phyloP scores from a whole-genome alignment of 2,797 vertebrate genomes.

The Channa striata region DNA sequence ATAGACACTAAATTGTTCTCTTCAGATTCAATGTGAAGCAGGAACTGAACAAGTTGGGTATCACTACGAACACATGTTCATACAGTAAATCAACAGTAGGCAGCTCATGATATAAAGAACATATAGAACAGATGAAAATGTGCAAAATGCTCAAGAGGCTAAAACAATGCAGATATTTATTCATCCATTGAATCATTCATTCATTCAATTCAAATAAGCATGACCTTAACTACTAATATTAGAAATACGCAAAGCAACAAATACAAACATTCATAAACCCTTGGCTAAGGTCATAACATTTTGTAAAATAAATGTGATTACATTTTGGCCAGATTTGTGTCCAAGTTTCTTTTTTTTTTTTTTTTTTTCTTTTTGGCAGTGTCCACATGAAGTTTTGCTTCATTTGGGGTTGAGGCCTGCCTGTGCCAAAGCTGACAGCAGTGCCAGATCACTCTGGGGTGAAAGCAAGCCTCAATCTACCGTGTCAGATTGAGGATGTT shows the following conservation, averaged over 20 bases:
- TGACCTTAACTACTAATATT: background rate
- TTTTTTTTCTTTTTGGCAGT: constrained; percentile 29
- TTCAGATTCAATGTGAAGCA: background rate
- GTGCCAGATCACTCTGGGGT: constrained; percentile 40
- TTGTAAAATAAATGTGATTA: constrained; percentile 46
- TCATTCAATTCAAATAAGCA: background rate
- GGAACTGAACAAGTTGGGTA: background rate
- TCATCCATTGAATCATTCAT: background rate
- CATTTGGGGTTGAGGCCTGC: constrained; percentile 56
- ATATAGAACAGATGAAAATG: too few species aligned
- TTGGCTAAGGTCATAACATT: constrained; percentile 38
- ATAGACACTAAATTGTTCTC: background rate
- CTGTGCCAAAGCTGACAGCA: constrained; percentile 42
- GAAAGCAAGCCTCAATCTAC: constrained; percentile 51
- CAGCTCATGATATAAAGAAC: too few species aligned
- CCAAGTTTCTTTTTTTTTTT: constrained; percentile 28
- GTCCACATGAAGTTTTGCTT: constrained; percentile 45
- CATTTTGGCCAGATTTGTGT: constrained; percentile 41
- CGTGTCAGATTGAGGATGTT: constrained; percentile 59
- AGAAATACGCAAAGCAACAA: constrained; percentile 24
- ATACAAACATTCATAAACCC: too few species aligned
- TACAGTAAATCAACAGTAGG: background rate
- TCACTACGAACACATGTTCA: background rate
- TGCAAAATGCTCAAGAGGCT: too few species aligned
- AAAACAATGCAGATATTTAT: background rate